phyloP scores from a whole-genome alignment of 2,888 invertebrate genomes.

The Iphiclides podalirius region DNA sequence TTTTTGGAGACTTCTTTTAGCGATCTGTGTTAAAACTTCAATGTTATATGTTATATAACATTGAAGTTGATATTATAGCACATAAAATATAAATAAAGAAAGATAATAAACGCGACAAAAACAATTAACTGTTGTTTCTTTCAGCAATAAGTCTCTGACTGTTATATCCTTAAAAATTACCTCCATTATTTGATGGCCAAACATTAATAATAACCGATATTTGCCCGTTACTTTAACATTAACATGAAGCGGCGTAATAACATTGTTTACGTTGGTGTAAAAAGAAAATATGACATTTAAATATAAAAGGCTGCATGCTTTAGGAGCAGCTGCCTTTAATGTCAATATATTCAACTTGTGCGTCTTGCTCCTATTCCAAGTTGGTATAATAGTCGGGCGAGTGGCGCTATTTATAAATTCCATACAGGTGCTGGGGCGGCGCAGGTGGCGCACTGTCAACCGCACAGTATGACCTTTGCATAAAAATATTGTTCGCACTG shows the following conservation, averaged over 20 bases:
- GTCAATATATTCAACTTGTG: slow-evolving; percentile 20
- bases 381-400: slow-evolving; percentile 42
- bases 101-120: too few species aligned
- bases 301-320: slow-evolving; percentile 6
- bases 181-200: too few species aligned
- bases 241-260: background rate
- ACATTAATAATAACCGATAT: too few species aligned
- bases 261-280: background rate
- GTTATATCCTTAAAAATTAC: too few species aligned
- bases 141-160: too few species aligned
- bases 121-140: too few species aligned
- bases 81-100: too few species aligned
- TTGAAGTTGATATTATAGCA: too few species aligned
- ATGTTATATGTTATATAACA: too few species aligned
- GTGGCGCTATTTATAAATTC: slow-evolving; percentile 69
- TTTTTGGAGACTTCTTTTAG: too few species aligned
- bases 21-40: too few species aligned
- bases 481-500: slow-evolving; percentile 53
- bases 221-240: background rate
- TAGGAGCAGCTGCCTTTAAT: slow-evolving; percentile 18
- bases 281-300: too few species aligned
- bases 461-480: slow-evolving; percentile 66
- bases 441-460: slow-evolving; percentile 70
- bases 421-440: slow-evolving; percentile 58
- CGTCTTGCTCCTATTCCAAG: slow-evolving; percentile 28